Percentiles rank a stretch among this genome's conserved stretches.
Conservation (phyloP, 2,888 invertebrate genomes). For the Lathronympha strigana region DNA sequence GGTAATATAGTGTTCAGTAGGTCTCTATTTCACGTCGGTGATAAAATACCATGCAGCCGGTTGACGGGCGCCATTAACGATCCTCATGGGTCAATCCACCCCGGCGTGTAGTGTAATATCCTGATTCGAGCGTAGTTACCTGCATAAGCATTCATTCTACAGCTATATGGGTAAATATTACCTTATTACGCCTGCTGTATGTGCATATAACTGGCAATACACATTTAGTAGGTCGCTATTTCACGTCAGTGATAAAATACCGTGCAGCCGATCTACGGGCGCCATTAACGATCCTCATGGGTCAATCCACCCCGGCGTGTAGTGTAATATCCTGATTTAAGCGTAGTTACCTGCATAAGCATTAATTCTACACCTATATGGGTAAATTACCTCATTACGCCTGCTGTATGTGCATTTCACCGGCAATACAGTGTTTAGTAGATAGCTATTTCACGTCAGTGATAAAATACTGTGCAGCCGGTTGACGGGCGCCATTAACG, state of each 20-base stretch:
- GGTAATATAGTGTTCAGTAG: neutral
- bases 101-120: slow-evolving; percentile 25
- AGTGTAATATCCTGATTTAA: slow-evolving; percentile 19
- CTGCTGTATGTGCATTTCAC: neutral
- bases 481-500: slow-evolving; percentile 27
- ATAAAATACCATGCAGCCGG: slow-evolving; percentile 28
- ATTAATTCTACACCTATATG: slow-evolving; percentile 6
- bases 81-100: slow-evolving; percentile 37
- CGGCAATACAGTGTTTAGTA: neutral
- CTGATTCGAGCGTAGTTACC: neutral
- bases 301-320: slow-evolving; percentile 31
- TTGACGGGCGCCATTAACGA: slow-evolving; percentile 27
- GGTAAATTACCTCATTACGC: neutral
- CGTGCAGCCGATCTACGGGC: too few species aligned
- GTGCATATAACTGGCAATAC: neutral
- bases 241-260: too few species aligned
- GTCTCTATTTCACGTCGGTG: slow-evolving; percentile 34
- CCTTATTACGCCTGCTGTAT: neutral
- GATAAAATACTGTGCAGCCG: slow-evolving; percentile 29
- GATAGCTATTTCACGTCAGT: slow-evolving; percentile 31
- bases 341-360: neutral
- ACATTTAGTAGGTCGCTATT: neutral
- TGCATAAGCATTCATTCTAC: slow-evolving; percentile 16
- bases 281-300: slow-evolving; percentile 26
- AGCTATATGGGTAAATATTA: neutral